A percentile compares a stretch with the other conserved stretches of the same genome.
Evolutionary conservation across 2,888 invertebrate genomes (phyloP).

Genomic region (Tuta absoluta): DNA sequence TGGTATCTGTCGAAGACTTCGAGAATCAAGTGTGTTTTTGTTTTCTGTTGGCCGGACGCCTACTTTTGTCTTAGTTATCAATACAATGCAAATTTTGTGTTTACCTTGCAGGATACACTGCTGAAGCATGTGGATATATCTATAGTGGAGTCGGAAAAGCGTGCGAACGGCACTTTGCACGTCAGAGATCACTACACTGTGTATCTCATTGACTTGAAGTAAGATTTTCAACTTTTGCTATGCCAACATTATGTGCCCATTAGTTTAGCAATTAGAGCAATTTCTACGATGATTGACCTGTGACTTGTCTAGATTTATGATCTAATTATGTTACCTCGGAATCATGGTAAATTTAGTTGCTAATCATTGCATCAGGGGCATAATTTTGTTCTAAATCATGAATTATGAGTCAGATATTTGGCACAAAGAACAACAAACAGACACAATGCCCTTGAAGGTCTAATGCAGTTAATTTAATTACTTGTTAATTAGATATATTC

Average conservation of each 20-base stretch:
- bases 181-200: constrained; percentile 89
- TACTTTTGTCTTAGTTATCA: constrained; percentile 48
- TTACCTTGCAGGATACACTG: constrained; percentile 82
- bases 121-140: constrained; percentile 87
- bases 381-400: not conserved
- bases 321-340: not conserved
- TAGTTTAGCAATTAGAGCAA: constrained; percentile 42
- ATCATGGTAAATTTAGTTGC: not conserved
- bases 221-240: constrained; percentile 62
- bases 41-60: constrained; percentile 45
- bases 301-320: constrained; percentile 22
- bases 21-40: constrained; percentile 60
- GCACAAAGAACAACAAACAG: not conserved
- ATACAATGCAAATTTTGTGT: constrained; percentile 32
- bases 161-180: constrained; percentile 87
- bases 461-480: constrained; percentile 3
- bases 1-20: constrained; percentile 66
- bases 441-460: not conserved
- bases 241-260: constrained; percentile 45
- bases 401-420: not conserved
- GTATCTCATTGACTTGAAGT: constrained; percentile 90
- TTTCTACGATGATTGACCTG: constrained; percentile 1
- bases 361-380: not conserved
- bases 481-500: not conserved
- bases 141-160: constrained; percentile 88